Evolutionary conservation across 2,888 invertebrate species (phyloP), one percentile per base, ranked within the genome.

Genomic region (Monoplex corrugatus): DNA sequence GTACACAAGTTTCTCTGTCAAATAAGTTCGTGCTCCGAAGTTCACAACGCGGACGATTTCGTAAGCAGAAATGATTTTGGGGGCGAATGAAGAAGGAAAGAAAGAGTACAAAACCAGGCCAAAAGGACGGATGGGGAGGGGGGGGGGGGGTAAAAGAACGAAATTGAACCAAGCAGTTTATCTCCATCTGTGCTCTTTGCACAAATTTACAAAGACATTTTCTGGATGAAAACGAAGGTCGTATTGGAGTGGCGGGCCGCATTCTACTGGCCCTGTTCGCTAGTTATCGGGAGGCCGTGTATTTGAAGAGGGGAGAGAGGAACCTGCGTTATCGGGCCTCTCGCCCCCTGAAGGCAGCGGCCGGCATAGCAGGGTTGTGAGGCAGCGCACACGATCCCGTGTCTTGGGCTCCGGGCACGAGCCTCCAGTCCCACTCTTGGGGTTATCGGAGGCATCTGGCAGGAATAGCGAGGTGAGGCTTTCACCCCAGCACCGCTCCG

Each of bases 201-300:
- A 16, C 68, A 44, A 6, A 32, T 44, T 35, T 57, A 85, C 85
- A 85, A 63, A 63, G 85, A 57, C 57, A 85, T 57, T 57, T 3
- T 85, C n/a, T 8, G 82, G 82, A 82, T 82, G 82, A 82, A 82
- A 82, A 82, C n/a, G 82, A 82, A 82, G 82, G 82, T 82, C 82
- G 82, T n/a, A 23, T 44, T n/a, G 44, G 44, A 44, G 44, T 16
- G 44, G 8, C n/a, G 75, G 6, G 68, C 68, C n/a, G 68, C 68
- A 68, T 68, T 8, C 68, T n/a, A 68, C 3, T 68, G 28, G 68
- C 68, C n/a, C 84, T 16, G 84, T 84, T n/a, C 45, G 23, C 35
- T 50, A 32, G 50, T 84, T 84, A 84, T 84, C 84, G 44, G 19
- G 23, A 32, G 57, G 84, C 57, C 23, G 78, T 50, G 32, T 84